Conservation (phyloP, 2,113 vertebrate species). For the Cephalopterus ornatus region DNA sequence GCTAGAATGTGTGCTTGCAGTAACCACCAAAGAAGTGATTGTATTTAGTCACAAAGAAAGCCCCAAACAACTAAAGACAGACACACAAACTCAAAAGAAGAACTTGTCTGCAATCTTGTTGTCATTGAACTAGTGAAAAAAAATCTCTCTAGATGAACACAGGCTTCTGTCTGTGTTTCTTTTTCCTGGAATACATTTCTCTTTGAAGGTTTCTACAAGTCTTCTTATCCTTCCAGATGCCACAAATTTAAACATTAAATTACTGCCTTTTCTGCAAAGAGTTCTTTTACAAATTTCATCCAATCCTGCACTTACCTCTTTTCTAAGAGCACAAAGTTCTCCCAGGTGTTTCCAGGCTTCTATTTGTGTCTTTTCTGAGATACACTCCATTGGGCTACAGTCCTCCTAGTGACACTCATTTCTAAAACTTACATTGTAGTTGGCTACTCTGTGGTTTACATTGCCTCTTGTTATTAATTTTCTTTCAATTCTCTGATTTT, state of each 20-base stretch:
- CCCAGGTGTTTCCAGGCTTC: background rate
- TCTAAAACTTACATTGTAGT: background rate
- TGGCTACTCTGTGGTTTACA: background rate
- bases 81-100: background rate
- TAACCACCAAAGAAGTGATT: background rate
- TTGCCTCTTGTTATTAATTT: background rate
- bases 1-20: background rate
- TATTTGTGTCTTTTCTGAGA: background rate
- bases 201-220: background rate
- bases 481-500: background rate
- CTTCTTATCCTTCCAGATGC: background rate
- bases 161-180: background rate
- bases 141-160: background rate
- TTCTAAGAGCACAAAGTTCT: background rate
- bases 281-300: background rate
- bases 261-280: background rate
- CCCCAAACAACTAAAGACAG: background rate
- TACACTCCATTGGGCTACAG: background rate
- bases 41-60: background rate
- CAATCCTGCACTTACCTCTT: background rate
- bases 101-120: background rate
- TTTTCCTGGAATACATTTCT: background rate
- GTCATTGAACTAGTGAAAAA: background rate
- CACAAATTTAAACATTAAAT: background rate
- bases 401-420: background rate